Conservation (phyloP, 2,888 invertebrate species). For the Sesia apiformis region DNA sequence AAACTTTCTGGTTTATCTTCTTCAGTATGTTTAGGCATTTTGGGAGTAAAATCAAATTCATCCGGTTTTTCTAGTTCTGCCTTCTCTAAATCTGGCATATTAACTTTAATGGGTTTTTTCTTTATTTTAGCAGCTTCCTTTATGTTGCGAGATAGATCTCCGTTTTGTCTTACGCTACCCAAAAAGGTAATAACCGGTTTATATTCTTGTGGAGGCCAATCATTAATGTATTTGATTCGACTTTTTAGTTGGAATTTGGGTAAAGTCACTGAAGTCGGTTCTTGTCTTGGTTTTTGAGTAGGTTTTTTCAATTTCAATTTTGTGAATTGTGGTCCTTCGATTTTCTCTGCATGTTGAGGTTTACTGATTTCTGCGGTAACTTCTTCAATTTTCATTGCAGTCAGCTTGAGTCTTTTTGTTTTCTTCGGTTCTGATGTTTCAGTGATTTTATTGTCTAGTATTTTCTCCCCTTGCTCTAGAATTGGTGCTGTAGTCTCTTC, state of each 20-base stretch:
- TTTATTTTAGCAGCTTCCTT: conserved; percentile 79
- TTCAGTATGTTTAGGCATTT: conserved; percentile 23
- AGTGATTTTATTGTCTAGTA: background rate
- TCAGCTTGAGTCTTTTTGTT: conserved; percentile 31
- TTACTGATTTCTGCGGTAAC: conserved; percentile 75
- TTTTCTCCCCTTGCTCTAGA: background rate
- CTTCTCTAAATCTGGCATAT: conserved; percentile 60
- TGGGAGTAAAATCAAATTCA: conserved; percentile 23
- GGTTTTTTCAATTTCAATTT: conserved; percentile 81
- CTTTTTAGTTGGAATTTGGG: conserved; percentile 83
- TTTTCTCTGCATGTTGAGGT: conserved; percentile 74
- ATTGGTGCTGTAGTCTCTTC: background rate
- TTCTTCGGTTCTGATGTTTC: conserved; percentile 9
- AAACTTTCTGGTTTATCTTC: background rate
- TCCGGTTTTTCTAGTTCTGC: conserved; percentile 69
- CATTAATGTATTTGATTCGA: conserved; percentile 75
- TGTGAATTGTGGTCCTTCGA: conserved; percentile 75
- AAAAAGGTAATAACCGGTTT: conserved; percentile 68
- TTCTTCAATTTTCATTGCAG: conserved; percentile 75
- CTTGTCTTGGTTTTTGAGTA: conserved; percentile 60
- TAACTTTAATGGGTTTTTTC: conserved; percentile 69
- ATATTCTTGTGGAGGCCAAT: conserved; percentile 76
- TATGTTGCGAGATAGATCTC: conserved; percentile 79
- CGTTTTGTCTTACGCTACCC: conserved; percentile 74
- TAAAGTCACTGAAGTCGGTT: conserved; percentile 45